phyloP scores from a whole-genome alignment of 2,113 vertebrate genomes.

The Elephas maximus region DNA sequence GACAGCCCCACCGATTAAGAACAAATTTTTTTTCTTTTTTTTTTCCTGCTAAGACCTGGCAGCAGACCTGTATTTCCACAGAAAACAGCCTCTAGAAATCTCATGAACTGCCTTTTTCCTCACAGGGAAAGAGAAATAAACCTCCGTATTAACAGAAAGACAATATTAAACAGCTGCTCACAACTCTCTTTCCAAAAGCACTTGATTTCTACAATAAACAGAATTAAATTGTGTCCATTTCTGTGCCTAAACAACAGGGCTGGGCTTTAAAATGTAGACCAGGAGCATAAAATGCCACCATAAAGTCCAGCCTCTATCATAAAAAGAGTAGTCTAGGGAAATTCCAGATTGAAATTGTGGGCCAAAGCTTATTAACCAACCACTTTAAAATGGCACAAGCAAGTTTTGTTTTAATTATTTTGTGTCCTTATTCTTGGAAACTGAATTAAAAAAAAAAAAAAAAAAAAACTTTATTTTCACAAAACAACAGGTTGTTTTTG shows the following conservation, averaged over 20 bases:
- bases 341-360: constrained; percentile 77
- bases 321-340: constrained; percentile 76
- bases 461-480: neutral
- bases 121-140: constrained; percentile 80
- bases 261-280: constrained; percentile 77
- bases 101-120: constrained; percentile 83
- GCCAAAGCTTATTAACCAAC: constrained; percentile 68
- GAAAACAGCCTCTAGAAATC: constrained; percentile 83
- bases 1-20: constrained; percentile 79
- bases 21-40: constrained; percentile 57
- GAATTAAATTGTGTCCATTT: constrained; percentile 86
- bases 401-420: constrained; percentile 77
- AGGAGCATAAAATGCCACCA: constrained; percentile 58
- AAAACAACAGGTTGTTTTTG: neutral
- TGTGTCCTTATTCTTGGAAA: constrained; percentile 46
- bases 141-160: constrained; percentile 78
- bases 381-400: constrained; percentile 64
- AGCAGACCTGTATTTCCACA: constrained; percentile 68
- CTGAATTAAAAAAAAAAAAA: constrained; percentile 24
- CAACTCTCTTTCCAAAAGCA: constrained; percentile 83
- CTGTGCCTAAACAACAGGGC: constrained; percentile 75
- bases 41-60: constrained; percentile 77
- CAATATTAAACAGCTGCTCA: constrained; percentile 87
- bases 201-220: constrained; percentile 85
- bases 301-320: constrained; percentile 78